phyloP scores from a whole-genome alignment of 2,113 vertebrate genomes.

The Boleophthalmus pectinirostris region DNA sequence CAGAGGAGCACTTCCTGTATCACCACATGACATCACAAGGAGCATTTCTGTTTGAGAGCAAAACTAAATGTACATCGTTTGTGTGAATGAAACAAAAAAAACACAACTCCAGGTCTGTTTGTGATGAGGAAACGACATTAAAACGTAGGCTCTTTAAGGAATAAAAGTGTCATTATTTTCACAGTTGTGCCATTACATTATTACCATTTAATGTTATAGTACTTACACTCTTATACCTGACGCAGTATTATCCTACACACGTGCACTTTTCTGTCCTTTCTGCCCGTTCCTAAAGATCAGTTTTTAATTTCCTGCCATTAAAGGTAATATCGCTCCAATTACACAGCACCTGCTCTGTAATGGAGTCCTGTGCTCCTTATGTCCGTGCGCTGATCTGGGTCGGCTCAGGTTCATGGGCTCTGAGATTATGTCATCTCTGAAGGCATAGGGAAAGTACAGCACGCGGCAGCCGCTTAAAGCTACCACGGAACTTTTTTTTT shows the following conservation, averaged over 20 bases:
- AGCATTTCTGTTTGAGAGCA: no score
- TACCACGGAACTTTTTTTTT: not conserved
- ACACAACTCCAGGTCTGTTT: no score
- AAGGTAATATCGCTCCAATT: conserved; percentile 80
- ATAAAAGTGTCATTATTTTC: no score
- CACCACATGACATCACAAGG: no score
- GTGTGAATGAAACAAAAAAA: no score
- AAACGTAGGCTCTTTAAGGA: no score
- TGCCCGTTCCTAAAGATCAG: conserved; percentile 76
- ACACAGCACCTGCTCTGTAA: conserved; percentile 78
- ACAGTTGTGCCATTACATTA: no score
- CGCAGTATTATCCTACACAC: conserved; percentile 36
- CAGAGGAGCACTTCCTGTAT: no score
- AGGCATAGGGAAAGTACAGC: conserved; percentile 21
- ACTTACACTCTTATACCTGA: no score
- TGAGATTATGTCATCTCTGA: conserved; percentile 58
- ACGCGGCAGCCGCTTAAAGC: conserved; percentile 4
- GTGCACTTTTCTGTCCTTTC: conserved; percentile 32
- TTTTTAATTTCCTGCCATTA: conserved; percentile 82
- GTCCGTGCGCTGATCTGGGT: conserved; percentile 57
- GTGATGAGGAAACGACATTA: no score
- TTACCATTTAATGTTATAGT: no score
- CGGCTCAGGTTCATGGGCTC: conserved; percentile 39
- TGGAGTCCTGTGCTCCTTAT: conserved; percentile 67
- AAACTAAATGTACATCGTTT: no score